Percentiles rank a stretch among this genome's conserved stretches.
Evolutionary conservation across 2,797 vertebrate genomes (phyloP).

Genomic region (Melanogrammus aeglefinus): DNA sequence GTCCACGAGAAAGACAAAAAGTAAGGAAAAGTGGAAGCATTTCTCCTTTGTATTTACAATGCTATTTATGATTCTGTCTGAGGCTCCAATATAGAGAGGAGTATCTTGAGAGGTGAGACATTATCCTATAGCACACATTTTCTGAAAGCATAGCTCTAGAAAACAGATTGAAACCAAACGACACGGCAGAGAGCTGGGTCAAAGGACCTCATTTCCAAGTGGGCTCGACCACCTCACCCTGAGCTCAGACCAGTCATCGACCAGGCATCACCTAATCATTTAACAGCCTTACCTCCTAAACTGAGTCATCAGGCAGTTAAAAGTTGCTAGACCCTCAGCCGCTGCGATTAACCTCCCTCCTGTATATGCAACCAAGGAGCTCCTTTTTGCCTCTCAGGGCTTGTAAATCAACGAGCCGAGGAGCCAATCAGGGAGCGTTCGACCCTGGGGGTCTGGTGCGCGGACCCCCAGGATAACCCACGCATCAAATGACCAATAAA

Average conservation of each 20-base stretch:
- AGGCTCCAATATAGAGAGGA: not conserved
- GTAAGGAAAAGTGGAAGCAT: not conserved
- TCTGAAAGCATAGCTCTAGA: not conserved
- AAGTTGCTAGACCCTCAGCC: conserved; percentile 38
- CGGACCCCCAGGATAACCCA: conserved; percentile 52
- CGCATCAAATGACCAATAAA: conserved; percentile 69
- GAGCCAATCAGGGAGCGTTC: conserved; percentile 62
- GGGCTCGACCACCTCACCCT: conserved; percentile 38
- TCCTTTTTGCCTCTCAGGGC: conserved; percentile 43
- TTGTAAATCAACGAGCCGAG: conserved; percentile 55
- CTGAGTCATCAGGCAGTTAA: conserved; percentile 47
- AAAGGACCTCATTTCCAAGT: conserved; percentile 1
- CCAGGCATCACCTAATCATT: conserved; percentile 45
- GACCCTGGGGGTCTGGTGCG: conserved; percentile 62
- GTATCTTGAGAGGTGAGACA: not conserved
- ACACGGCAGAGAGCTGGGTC: not conserved
- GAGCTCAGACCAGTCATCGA: conserved; percentile 21
- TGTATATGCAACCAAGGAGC: conserved; percentile 37
- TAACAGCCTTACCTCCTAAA: conserved; percentile 34
- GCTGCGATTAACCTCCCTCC: conserved; percentile 43
- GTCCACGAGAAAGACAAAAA: not conserved
- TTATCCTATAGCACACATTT: not conserved
- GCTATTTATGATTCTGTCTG: not conserved
- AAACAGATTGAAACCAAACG: not conserved
- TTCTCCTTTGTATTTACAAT: not conserved